These are phyloP conservation scores for Trigoniulus corallinus DNA, from an alignment of 1,140 invertebrate species.

Conservation along the genomic window DNA sequence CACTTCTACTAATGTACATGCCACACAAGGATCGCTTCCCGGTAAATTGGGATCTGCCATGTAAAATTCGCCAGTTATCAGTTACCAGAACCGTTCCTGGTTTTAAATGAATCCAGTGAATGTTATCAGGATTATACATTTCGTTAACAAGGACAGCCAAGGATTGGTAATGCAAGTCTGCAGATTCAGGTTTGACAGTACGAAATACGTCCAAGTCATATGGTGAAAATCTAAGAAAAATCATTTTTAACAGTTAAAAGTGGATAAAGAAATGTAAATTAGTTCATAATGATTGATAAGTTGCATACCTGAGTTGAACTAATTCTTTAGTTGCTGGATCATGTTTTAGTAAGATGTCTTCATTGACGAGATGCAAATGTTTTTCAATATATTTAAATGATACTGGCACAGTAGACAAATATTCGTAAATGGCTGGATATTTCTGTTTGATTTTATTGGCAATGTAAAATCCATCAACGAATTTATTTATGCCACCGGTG, in stretches of 20 bases:
- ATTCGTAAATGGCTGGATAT: not conserved
- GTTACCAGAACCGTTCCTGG: slow-evolving; percentile 1
- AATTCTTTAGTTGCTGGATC: not conserved
- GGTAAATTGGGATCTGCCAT: not conserved
- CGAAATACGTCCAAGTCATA: slow-evolving; percentile 2
- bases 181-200: not conserved
- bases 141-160: not conserved
- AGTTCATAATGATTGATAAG: not conserved
- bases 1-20: not conserved
- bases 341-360: not conserved
- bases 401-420: not conserved
- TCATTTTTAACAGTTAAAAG: not conserved
- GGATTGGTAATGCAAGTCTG: not conserved
- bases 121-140: not conserved
- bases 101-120: not conserved
- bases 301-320: not conserved
- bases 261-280: not conserved
- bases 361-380: not conserved
- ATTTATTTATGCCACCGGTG: not conserved
- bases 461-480: slow-evolving; percentile 5
- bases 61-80: slow-evolving; percentile 4
- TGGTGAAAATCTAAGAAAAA: not conserved
- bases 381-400: not conserved
- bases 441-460: not conserved
- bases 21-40: not conserved